Evolutionary conservation across 2,113 vertebrate genomes (phyloP).

Genomic region (Sorex araneus): DNA sequence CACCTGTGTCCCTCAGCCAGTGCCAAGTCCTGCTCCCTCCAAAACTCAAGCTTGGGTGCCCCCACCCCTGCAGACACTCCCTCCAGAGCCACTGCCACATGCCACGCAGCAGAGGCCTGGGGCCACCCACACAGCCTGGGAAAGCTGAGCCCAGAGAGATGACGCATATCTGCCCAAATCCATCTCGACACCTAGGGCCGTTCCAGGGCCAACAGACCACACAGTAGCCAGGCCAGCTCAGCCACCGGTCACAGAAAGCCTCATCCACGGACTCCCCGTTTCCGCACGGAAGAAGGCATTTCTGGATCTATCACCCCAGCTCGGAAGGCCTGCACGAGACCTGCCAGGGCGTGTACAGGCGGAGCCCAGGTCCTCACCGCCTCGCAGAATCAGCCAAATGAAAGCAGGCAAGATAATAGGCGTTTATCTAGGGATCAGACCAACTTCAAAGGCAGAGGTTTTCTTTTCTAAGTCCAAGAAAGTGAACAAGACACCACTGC

Average conservation of each 20-base stretch:
- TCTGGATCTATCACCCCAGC: neutral
- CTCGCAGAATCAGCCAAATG: neutral
- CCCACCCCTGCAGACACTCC: neutral
- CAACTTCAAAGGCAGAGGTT: neutral
- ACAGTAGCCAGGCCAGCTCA: neutral
- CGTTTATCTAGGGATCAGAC: neutral
- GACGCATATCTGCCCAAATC: neutral
- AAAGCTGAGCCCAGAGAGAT: neutral
- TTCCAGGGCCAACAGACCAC: neutral
- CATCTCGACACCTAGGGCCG: neutral
- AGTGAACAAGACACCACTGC: neutral
- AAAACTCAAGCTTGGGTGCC: neutral
- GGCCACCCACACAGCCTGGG: neutral
- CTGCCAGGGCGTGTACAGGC: neutral
- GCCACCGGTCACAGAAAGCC: neutral
- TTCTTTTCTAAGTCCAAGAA: conserved; percentile 6
- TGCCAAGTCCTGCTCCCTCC: neutral
- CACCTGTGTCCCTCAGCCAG: neutral
- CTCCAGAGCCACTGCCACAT: conserved; percentile 2
- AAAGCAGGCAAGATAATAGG: neutral
- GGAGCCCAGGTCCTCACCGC: neutral
- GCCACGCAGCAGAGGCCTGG: conserved; percentile 15
- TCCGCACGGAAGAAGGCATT: neutral
- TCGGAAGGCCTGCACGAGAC: conserved; percentile 6
- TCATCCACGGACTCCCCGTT: neutral